Percentiles rank a stretch among this genome's conserved stretches.
phyloP scores from a whole-genome alignment of 2,797 vertebrate species.

The Sebastiscus albofasciatus region DNA sequence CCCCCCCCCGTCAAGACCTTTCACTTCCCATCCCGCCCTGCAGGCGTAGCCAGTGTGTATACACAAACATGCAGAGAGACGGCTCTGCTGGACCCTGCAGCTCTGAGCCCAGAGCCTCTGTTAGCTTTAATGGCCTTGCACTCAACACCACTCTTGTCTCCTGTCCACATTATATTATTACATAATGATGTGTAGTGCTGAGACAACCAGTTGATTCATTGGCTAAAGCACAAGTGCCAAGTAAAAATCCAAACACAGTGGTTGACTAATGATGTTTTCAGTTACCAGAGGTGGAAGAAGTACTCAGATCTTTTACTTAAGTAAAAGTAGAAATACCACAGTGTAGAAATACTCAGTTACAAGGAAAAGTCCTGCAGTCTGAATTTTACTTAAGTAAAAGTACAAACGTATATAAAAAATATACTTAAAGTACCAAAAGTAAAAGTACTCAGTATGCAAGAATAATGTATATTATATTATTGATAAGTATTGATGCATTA shows the following conservation, averaged over 20 bases:
- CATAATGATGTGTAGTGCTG: background rate
- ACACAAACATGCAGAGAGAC: slow-evolving; percentile 51
- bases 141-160: slow-evolving; percentile 10
- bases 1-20: slow-evolving; percentile 46
- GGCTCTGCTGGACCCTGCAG: slow-evolving; percentile 38
- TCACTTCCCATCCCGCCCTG: slow-evolving; percentile 49
- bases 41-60: slow-evolving; percentile 45
- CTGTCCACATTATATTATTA: slow-evolving; percentile 2
- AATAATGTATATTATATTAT: no score
- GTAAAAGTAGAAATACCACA: no score
- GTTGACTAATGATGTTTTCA: background rate
- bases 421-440: no score
- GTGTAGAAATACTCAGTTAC: no score
- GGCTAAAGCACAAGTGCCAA: background rate
- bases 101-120: slow-evolving; percentile 12
- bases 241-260: background rate
- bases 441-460: no score
- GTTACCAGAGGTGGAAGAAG: no score
- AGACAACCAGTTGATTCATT: background rate
- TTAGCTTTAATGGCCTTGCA: slow-evolving; percentile 38
- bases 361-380: no score
- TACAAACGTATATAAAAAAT: no score
- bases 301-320: no score
- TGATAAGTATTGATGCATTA: no score
- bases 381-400: no score